phyloP scores from a whole-genome alignment of 2,888 invertebrate genomes.

The Coleophora deauratella region DNA sequence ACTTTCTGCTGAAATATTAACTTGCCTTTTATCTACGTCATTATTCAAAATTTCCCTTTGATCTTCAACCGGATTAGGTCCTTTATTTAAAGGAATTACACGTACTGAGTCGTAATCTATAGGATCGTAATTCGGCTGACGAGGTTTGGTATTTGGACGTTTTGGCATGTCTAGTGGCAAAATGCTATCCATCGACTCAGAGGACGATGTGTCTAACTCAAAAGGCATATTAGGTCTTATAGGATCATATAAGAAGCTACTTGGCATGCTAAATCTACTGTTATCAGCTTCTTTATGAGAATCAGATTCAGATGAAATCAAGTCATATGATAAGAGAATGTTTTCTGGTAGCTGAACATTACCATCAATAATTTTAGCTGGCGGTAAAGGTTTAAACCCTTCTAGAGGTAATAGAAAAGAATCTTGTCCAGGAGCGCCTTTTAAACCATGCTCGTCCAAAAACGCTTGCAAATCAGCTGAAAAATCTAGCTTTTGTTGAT shows the following conservation, averaged over 20 bases:
- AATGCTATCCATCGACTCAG: constrained; percentile 42
- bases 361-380: constrained; percentile 50
- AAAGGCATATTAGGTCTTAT: constrained; percentile 48
- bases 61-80: constrained; percentile 46
- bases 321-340: constrained; percentile 54
- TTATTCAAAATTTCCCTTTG: constrained; percentile 27
- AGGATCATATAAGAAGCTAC: constrained; percentile 53
- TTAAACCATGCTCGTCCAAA: constrained; percentile 53
- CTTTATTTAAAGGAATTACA: constrained; percentile 59
- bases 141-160: constrained; percentile 34
- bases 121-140: constrained; percentile 42
- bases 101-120: constrained; percentile 58
- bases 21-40: constrained; percentile 53
- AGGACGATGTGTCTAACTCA: constrained; percentile 57
- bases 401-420: constrained; percentile 57
- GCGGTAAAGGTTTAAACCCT: constrained; percentile 62
- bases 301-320: constrained; percentile 40
- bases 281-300: constrained; percentile 25
- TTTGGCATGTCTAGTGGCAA: constrained; percentile 55
- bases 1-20: constrained; percentile 23
- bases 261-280: constrained; percentile 28
- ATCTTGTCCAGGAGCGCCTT: constrained; percentile 50
- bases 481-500: constrained; percentile 37
- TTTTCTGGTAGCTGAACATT: constrained; percentile 60
- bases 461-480: constrained; percentile 57